Percentiles rank a stretch among this genome's conserved stretches.
These are phyloP conservation scores for Diploscapter pachys DNA, from an alignment of 1,140 invertebrate genomes.

Conservation along the genomic window DNA sequence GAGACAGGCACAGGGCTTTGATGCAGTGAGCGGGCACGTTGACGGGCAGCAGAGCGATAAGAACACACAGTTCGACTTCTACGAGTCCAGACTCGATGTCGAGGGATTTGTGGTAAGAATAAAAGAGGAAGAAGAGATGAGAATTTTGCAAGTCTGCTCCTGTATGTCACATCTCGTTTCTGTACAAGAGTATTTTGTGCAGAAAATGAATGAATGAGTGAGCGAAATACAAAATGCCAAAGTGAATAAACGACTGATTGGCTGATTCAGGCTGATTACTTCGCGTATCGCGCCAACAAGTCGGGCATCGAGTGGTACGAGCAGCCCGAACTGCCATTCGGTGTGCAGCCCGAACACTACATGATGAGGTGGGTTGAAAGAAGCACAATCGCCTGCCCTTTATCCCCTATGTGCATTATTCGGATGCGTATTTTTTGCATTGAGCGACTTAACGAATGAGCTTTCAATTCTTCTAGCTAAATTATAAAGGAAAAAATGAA, in stretches of 20 bases:
- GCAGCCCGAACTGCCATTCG: constrained; percentile 19
- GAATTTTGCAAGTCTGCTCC: background rate
- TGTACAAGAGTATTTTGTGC: constrained; percentile 9
- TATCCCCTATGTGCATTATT: too few relatives aligned
- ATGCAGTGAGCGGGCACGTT: too few relatives aligned
- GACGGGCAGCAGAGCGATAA: too few relatives aligned
- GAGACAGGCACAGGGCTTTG: too few relatives aligned
- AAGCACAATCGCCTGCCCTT: background rate
- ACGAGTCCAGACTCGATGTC: constrained; percentile 29
- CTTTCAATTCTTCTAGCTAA: too few relatives aligned
- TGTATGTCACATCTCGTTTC: background rate
- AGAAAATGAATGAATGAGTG: background rate
- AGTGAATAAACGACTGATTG: constrained; percentile 12
- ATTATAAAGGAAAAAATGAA: too few relatives aligned
- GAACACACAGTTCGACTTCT: constrained; percentile 18
- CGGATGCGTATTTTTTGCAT: too few relatives aligned
- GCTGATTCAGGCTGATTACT: constrained; percentile 31
- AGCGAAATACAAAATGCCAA: too few relatives aligned
- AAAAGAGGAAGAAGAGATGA: background rate
- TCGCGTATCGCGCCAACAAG: constrained; percentile 18
- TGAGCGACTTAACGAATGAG: too few relatives aligned
- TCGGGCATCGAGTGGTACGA: constrained; percentile 26
- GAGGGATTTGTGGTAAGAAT: constrained; percentile 30
- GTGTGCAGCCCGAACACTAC: constrained; percentile 20
- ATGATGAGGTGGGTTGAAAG: constrained; percentile 12